A percentile compares a stretch with the other conserved stretches of the same genome.
phyloP scores from a whole-genome alignment of 2,113 vertebrate species.

The Falco punctatus region DNA sequence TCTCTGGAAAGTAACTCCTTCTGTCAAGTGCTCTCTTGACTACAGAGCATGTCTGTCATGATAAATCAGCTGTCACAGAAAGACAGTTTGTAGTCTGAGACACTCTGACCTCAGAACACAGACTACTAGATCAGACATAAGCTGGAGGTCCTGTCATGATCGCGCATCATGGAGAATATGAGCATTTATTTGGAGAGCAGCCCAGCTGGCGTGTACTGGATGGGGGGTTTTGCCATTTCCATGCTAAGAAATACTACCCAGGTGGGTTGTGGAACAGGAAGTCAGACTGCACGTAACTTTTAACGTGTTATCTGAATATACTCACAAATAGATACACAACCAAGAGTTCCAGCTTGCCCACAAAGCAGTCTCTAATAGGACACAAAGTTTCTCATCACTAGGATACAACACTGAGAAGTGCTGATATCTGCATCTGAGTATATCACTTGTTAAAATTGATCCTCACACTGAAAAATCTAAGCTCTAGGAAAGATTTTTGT shows the following conservation, averaged over 20 bases:
- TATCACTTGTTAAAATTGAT: accelerated
- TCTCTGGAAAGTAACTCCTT: background rate
- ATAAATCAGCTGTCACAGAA: background rate
- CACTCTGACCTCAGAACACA: background rate
- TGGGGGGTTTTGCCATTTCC: background rate
- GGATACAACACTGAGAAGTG: no score
- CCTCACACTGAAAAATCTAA: background rate
- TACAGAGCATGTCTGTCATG: background rate
- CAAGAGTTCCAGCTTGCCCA: background rate
- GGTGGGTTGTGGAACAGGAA: background rate
- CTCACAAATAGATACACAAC: background rate
- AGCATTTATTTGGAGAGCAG: background rate
- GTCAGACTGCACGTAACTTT: background rate
- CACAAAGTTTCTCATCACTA: accelerated
- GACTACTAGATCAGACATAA: background rate
- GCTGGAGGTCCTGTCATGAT: background rate
- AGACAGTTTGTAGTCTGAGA: background rate
- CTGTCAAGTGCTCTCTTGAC: background rate
- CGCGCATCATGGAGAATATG: background rate
- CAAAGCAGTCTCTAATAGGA: background rate
- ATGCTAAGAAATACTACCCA: background rate
- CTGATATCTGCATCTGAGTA: background rate
- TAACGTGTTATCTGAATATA: background rate
- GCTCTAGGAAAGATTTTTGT: background rate
- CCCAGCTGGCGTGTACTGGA: background rate